phyloP scores from a whole-genome alignment of 2,888 invertebrate species.

The Argyresthia albistria region DNA sequence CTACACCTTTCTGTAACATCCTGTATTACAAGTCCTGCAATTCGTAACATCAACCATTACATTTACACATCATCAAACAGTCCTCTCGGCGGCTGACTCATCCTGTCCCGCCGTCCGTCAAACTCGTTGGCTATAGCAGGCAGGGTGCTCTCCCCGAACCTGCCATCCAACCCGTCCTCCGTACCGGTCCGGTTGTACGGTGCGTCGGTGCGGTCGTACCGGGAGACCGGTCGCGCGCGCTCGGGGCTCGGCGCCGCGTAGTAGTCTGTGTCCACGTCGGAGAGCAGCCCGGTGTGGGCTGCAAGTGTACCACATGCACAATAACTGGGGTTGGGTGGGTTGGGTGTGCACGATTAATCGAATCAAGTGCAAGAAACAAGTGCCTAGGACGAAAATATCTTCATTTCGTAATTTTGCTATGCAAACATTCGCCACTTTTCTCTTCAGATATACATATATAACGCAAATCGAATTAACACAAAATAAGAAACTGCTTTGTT shows the following conservation, averaged over 20 bases:
- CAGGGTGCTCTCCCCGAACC: constrained; percentile 78
- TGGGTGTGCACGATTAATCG: too few relatives aligned
- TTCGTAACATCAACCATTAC: background rate
- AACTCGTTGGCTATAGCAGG: constrained; percentile 31
- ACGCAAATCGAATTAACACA: too few relatives aligned
- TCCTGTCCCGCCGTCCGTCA: constrained; percentile 48
- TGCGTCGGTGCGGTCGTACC: constrained; percentile 40
- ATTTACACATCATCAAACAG: constrained; percentile 88
- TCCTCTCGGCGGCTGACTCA: constrained; percentile 81
- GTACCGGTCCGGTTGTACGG: constrained; percentile 32
- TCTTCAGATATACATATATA: too few relatives aligned
- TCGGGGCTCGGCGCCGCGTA: constrained; percentile 69
- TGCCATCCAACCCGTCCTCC: constrained; percentile 73
- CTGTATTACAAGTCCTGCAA: background rate
- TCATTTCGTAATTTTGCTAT: too few relatives aligned
- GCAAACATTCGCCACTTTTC: too few relatives aligned
- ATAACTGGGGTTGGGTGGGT: constrained; percentile 39
- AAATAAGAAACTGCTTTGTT: too few relatives aligned
- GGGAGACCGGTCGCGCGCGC: constrained; percentile 17
- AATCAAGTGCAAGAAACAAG: background rate
- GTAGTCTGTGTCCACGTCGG: constrained; percentile 84
- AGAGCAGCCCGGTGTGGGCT: constrained; percentile 83
- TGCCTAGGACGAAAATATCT: background rate
- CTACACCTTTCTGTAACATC: too few relatives aligned
- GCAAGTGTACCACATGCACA: constrained; percentile 65